A percentile compares a stretch with the other conserved stretches of the same genome.
Conservation (phyloP, 2,113 vertebrate genomes). For the Ictalurus furcatus region DNA sequence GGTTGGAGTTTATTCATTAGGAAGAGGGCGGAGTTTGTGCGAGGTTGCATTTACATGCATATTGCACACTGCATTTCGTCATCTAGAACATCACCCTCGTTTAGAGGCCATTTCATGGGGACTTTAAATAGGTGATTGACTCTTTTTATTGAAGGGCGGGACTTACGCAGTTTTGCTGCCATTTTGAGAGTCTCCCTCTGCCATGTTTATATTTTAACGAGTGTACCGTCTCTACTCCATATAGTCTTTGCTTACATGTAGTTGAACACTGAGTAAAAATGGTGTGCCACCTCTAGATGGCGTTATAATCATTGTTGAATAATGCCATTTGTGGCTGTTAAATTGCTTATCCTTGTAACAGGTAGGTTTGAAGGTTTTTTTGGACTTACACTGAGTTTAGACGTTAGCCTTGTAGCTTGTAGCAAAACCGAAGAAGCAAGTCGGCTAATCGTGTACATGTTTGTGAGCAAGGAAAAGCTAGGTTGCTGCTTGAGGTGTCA, state of each 20-base stretch:
- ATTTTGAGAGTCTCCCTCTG: neutral
- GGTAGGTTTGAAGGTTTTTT: neutral
- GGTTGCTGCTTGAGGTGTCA: neutral
- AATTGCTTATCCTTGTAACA: neutral
- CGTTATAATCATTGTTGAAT: neutral
- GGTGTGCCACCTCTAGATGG: neutral
- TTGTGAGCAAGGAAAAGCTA: neutral
- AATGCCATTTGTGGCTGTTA: neutral
- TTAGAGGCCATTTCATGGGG: neutral
- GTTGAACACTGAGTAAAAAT: neutral
- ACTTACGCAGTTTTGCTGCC: too few relatives aligned
- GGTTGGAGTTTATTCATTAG: neutral
- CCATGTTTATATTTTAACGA: too few relatives aligned
- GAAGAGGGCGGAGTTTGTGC: neutral
- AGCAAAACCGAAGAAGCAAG: neutral
- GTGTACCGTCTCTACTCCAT: neutral
- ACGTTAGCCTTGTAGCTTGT: neutral
- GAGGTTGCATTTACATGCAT: neutral
- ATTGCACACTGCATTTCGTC: neutral
- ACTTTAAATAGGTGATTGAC: neutral
- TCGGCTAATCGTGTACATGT: neutral
- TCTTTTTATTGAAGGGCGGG: too few relatives aligned
- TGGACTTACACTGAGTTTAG: neutral
- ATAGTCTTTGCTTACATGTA: neutral
- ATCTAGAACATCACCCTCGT: too few relatives aligned